Evolutionary conservation across 2,888 invertebrate genomes (phyloP), one percentile per base, ranked within the genome.

Genomic region (Troglohyphantes excavatus): DNA sequence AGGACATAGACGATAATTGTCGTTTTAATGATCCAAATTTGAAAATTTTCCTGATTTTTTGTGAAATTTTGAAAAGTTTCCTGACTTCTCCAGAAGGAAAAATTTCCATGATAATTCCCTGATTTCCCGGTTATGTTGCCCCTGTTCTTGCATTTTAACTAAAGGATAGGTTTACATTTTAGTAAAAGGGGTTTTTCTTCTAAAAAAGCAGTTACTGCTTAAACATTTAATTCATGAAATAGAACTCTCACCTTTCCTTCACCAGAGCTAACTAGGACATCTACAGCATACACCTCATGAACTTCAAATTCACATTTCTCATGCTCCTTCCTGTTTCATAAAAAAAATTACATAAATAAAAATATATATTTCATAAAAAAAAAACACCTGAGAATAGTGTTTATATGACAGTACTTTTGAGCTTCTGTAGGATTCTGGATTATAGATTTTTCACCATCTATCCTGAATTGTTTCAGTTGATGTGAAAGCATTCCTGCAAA

Each of bases 261-360:
- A 73, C 99, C 99, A 85, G 98, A 96, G 93, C 98, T 98, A 90
- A 99, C 95, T 89, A 99, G 95, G n/a, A 99, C 97, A 95, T 99
- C 99, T 95, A 99, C 97, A 29, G 98, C 99, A 94, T 98, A 99
- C 0, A 99, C 99, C 94, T 99, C 99, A 94, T 99, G 96, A 81
- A 97, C 96, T 93, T 98, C 98, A 93, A 99, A 96, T 90, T 97
- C 97, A 93, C 96, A 97, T 93, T 99, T 99, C 94, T 99, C 99
- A 93, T 99, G 98, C 93, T 99, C 99, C 93, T 98, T 98, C 92
- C 97, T 94, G 92, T 33, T 68, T 23, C 19, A 26, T 26, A 23
- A 7, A 53, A 75, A 5, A 27, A 61, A 17, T 2, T 39, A 33
- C 11, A 33, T 39, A 33, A 5, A 70, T 29, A 33, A 2, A 39